A percentile compares a stretch with the other conserved stretches of the same genome.
Evolutionary conservation across 2,888 invertebrate species (phyloP).

Genomic region (Lamproptera curius): DNA sequence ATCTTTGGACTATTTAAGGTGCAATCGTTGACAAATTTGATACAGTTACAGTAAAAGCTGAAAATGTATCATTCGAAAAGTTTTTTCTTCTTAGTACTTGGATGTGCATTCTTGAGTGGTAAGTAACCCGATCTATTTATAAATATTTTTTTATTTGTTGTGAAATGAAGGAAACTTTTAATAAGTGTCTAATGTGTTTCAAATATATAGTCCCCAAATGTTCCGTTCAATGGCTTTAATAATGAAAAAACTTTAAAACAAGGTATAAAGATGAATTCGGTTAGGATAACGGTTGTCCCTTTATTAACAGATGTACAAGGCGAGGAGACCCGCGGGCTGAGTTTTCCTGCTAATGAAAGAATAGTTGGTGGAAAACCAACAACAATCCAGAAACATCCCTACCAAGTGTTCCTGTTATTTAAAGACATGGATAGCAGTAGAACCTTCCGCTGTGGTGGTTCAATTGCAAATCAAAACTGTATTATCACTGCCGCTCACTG

Average conservation of each 20-base stretch:
- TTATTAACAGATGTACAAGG: too few relatives aligned
- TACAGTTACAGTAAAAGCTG: not conserved
- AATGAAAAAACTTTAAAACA: too few relatives aligned
- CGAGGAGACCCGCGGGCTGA: too few relatives aligned
- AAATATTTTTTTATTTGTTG: too few relatives aligned
- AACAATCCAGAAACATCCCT: conserved; percentile 50
- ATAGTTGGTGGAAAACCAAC: conserved; percentile 65
- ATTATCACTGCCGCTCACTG: conserved; percentile 73
- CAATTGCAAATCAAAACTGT: conserved; percentile 50
- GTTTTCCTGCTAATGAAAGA: too few relatives aligned
- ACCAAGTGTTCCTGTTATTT: conserved; percentile 58
- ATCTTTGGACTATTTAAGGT: conserved; percentile 14
- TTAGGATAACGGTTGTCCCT: too few relatives aligned
- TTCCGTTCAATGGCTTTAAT: too few relatives aligned
- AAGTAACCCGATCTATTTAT: too few relatives aligned
- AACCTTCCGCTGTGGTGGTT: conserved; percentile 65
- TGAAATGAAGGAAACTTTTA: too few relatives aligned
- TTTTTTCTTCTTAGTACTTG: not conserved
- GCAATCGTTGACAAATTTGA: not conserved
- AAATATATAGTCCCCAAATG: too few relatives aligned
- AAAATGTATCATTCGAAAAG: conserved; percentile 1
- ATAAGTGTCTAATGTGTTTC: too few relatives aligned
- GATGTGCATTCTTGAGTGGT: not conserved
- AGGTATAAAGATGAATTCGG: too few relatives aligned
- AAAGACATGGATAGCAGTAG: conserved; percentile 32